Evolutionary conservation across 1,140 invertebrate species (phyloP).

Genomic region (Glomeris maerens): DNA sequence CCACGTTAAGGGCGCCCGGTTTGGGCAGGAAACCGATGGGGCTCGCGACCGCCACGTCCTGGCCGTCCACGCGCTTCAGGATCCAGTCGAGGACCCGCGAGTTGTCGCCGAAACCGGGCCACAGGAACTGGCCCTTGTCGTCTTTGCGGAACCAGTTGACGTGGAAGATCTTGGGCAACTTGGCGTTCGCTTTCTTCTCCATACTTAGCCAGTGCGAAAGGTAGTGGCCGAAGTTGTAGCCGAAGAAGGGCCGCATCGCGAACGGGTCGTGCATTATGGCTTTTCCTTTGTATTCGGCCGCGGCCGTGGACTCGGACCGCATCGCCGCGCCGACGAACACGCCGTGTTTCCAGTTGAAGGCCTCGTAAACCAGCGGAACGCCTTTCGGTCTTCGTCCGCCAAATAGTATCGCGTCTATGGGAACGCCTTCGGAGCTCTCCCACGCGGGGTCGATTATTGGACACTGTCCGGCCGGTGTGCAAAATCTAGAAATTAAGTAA

Average conservation of each 20-base stretch:
- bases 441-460: conserved; percentile 76
- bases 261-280: conserved; percentile 47
- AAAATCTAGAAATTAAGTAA: conserved; percentile 53
- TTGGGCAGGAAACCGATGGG: conserved; percentile 25
- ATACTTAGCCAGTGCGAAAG: conserved; percentile 44
- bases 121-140: conserved; percentile 35
- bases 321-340: conserved; percentile 43
- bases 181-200: conserved; percentile 24
- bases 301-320: conserved; percentile 45
- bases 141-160: conserved; percentile 44
- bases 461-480: conserved; percentile 81
- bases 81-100: conserved; percentile 43
- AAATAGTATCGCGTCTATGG: conserved; percentile 47
- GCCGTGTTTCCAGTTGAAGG: conserved; percentile 44
- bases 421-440: conserved; percentile 36
- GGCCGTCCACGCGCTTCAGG: conserved; percentile 30
- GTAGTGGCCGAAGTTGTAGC: conserved; percentile 49
- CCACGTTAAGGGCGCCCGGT: background rate
- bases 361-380: conserved; percentile 45
- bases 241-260: conserved; percentile 48
- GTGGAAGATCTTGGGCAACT: conserved; percentile 40
- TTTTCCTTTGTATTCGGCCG: conserved; percentile 34
- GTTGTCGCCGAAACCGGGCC: conserved; percentile 46
- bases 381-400: conserved; percentile 43
- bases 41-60: conserved; percentile 23